phyloP scores from a whole-genome alignment of 2,113 vertebrate species.

The Corythornis cristatus region DNA sequence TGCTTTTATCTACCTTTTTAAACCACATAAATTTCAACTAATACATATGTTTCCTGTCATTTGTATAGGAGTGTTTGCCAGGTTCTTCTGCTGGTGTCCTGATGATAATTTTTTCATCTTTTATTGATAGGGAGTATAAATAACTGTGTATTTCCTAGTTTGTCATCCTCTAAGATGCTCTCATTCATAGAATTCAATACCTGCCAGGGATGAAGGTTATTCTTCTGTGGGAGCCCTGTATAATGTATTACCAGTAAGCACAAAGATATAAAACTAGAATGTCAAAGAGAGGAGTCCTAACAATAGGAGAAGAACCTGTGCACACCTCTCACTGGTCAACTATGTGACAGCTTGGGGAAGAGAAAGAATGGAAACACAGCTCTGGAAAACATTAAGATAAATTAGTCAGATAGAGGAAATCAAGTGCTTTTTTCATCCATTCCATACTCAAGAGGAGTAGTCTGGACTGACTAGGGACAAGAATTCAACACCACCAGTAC shows the following conservation, averaged over 20 bases:
- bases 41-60: background rate
- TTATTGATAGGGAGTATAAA: background rate
- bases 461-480: background rate
- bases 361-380: background rate
- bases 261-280: background rate
- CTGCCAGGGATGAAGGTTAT: background rate
- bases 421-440: background rate
- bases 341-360: background rate
- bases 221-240: background rate
- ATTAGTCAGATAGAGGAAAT: background rate
- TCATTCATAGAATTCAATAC: background rate
- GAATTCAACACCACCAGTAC: background rate
- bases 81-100: background rate
- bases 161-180: background rate
- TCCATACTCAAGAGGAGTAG: background rate
- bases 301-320: background rate
- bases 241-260: background rate
- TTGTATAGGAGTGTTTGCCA: background rate
- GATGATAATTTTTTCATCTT: background rate
- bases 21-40: background rate
- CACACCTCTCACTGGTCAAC: background rate
- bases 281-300: background rate
- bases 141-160: background rate
- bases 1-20: background rate
- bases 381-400: background rate